These are phyloP conservation scores for Indicator maculatus DNA, from an alignment of 2,113 vertebrate species.

Conservation along the genomic window DNA sequence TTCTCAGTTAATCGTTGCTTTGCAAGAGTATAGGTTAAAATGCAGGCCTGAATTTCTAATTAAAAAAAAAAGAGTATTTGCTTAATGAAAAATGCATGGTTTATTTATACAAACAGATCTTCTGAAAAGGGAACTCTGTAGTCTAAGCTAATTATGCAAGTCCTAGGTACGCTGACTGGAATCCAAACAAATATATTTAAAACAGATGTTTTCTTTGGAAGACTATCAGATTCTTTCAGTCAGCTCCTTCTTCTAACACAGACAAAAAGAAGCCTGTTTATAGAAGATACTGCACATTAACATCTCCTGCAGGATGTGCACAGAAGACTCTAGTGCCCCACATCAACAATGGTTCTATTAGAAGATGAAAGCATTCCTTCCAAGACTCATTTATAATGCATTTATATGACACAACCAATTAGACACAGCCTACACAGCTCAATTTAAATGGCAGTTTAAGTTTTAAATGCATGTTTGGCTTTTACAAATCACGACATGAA, in stretches of 20 bases:
- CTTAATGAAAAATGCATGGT: slow-evolving; percentile 72
- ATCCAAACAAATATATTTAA: slow-evolving; percentile 78
- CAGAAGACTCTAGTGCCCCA: neutral
- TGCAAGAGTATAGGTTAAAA: slow-evolving; percentile 32
- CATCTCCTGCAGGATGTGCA: slow-evolving; percentile 12
- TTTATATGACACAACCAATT: neutral
- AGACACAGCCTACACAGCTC: neutral
- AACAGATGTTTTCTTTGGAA: slow-evolving; percentile 79
- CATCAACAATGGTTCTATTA: neutral
- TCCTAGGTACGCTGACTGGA: slow-evolving; percentile 61
- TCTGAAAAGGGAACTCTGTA: slow-evolving; percentile 76
- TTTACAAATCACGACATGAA: neutral
- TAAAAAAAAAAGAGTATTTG: neutral
- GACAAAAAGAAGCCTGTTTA: slow-evolving; percentile 49
- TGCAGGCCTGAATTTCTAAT: slow-evolving; percentile 3
- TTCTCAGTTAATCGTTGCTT: slow-evolving; percentile 2
- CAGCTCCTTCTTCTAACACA: slow-evolving; percentile 57
- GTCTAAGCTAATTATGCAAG: slow-evolving; percentile 75
- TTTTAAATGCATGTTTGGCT: neutral
- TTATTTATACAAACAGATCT: slow-evolving; percentile 72
- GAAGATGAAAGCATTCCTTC: neutral
- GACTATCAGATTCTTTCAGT: slow-evolving; percentile 57
- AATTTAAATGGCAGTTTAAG: neutral
- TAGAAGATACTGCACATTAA: neutral
- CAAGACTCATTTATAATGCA: neutral